Evolutionary conservation across 2,113 vertebrate species (phyloP).

Genomic region (Nothoprocta pentlandii): DNA sequence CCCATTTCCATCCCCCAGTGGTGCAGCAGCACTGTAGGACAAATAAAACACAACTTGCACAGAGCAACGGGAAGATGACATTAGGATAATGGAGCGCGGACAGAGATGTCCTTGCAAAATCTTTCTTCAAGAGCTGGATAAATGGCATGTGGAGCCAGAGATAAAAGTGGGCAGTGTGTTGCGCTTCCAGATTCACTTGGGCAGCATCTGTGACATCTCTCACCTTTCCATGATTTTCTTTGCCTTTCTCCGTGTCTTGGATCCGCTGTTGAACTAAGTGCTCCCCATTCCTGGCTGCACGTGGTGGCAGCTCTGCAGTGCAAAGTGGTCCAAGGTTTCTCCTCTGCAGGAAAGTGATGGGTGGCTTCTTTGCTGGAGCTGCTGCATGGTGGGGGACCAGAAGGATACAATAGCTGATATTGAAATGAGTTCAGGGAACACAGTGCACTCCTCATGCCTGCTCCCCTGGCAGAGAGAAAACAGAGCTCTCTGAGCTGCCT

Average conservation of each 20-base stretch:
- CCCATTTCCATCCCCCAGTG: neutral
- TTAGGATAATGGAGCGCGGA: neutral
- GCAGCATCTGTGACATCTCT: fast-evolving
- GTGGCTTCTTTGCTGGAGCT: neutral
- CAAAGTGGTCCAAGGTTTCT: neutral
- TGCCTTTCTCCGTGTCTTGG: fast-evolving
- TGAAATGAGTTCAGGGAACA: neutral
- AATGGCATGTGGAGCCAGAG: neutral
- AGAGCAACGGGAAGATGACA: neutral
- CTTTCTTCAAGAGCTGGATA: neutral
- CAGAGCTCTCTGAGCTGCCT: neutral
- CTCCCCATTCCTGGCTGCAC: neutral
- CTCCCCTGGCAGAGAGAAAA: neutral
- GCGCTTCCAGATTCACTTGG: neutral
- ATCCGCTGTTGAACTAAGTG: neutral
- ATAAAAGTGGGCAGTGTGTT: neutral
- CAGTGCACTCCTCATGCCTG: fast-evolving
- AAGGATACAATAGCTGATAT: neutral
- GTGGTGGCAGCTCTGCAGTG: neutral
- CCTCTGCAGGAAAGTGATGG: neutral
- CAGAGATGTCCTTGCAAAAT: neutral
- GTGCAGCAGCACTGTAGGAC: fast-evolving
- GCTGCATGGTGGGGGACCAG: neutral
- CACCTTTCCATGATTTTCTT: neutral
- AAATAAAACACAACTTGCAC: neutral